These are phyloP conservation scores for Fringilla coelebs DNA, from an alignment of 2,797 vertebrate species.

Conservation along the genomic window DNA sequence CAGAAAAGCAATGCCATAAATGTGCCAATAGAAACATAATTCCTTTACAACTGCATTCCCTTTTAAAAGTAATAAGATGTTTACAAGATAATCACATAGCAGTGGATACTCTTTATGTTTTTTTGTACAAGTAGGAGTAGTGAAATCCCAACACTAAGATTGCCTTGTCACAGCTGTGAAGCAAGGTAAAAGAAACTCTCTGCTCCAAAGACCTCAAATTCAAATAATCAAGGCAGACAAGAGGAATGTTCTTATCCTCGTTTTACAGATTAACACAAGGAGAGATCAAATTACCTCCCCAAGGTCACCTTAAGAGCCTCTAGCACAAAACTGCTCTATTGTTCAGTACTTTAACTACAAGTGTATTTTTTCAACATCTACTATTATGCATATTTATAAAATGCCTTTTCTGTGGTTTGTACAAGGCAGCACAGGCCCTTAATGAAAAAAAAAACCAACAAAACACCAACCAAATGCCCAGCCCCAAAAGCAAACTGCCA, in stretches of 20 bases:
- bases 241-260: conserved; percentile 47
- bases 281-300: conserved; percentile 40
- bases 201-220: neutral
- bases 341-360: neutral
- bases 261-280: conserved; percentile 41
- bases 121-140: neutral
- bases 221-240: conserved; percentile 44
- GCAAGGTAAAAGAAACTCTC: neutral
- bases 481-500: neutral
- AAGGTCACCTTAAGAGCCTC: conserved; percentile 27
- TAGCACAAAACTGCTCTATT: neutral
- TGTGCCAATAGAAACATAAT: neutral
- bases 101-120: neutral
- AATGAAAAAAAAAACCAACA: neutral
- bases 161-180: neutral
- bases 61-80: neutral
- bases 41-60: neutral
- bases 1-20: neutral
- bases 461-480: neutral
- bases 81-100: neutral
- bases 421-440: neutral
- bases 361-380: neutral
- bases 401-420: neutral
- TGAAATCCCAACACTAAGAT: neutral
- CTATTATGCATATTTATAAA: neutral